Percentiles rank a stretch among this genome's conserved stretches.
Conservation (phyloP, 1,140 invertebrate species). For the Bombus superbus region DNA sequence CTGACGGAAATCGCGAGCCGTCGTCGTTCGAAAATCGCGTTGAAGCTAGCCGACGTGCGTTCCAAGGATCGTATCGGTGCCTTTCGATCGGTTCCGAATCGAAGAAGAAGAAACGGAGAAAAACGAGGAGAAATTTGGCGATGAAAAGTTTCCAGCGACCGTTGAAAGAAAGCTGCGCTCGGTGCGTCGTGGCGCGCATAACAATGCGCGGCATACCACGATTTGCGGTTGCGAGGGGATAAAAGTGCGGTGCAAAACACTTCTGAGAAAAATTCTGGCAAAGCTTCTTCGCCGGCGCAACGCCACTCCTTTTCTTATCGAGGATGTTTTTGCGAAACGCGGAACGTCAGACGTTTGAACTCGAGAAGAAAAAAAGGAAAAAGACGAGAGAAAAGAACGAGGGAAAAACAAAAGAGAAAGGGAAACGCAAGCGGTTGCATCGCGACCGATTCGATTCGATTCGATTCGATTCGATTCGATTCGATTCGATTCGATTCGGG, state of each 20-base stretch:
- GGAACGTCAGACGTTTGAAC: conserved; percentile 13
- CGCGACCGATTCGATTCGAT: conserved; percentile 5
- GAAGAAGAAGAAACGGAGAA: neutral
- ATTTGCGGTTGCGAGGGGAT: conserved; percentile 41
- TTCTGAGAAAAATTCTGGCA: conserved; percentile 55
- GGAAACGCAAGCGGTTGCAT: neutral
- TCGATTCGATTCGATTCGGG: conserved; percentile 20
- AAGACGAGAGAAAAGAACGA: neutral
- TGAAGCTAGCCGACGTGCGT: neutral
- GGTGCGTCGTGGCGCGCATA: conserved; percentile 41
- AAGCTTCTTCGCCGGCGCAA: neutral
- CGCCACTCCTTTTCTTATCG: conserved; percentile 41
- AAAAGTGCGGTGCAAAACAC: conserved; percentile 47
- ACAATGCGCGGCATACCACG: conserved; percentile 47
- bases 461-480: conserved; percentile 25
- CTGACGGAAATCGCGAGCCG: neutral
- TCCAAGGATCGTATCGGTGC: neutral
- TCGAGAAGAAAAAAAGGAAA: neutral
- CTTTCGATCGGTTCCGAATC: neutral
- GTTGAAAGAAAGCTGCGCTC: conserved; percentile 41
- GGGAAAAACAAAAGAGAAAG: neutral
- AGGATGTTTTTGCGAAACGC: conserved; percentile 19
- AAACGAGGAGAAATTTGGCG: conserved; percentile 30
- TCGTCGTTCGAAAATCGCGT: neutral
- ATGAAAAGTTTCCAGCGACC: conserved; percentile 24